Conservation (phyloP, 2,113 vertebrate species). For the Callorhinus ursinus region DNA sequence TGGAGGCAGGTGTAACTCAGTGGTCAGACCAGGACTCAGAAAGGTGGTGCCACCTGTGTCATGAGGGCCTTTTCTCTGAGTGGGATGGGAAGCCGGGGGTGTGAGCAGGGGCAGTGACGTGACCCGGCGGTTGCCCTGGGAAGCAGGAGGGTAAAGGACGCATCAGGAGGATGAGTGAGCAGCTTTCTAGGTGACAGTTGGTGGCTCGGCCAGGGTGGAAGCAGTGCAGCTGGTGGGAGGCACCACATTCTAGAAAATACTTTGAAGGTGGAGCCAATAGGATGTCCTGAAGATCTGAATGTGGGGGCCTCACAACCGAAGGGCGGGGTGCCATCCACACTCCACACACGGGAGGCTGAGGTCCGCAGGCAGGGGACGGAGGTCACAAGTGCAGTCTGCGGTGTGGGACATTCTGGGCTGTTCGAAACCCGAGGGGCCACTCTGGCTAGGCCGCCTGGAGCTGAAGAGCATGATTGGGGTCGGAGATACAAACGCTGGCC, state of each 20-base stretch:
- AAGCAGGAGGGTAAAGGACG: neutral
- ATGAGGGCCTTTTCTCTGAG: neutral
- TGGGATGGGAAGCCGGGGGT: neutral
- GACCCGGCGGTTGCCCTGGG: neutral
- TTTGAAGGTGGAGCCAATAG: neutral
- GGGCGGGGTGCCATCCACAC: too few species aligned
- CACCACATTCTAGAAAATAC: neutral
- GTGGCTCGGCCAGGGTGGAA: fast-evolving
- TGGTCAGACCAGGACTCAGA: neutral
- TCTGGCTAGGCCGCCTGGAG: neutral
- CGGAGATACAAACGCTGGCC: neutral
- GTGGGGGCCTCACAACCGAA: neutral
- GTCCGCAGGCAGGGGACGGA: fast-evolving
- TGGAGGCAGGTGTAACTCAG: neutral
- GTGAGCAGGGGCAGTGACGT: neutral
- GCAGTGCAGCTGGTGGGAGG: neutral
- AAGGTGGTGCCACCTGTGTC: neutral
- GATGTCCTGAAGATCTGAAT: neutral
- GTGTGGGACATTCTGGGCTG: neutral
- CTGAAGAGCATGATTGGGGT: neutral
- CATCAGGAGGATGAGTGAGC: too few species aligned
- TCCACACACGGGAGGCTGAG: too few species aligned
- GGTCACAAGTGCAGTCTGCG: neutral
- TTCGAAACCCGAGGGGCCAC: neutral
- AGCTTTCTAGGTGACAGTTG: neutral